phyloP scores from a whole-genome alignment of 2,797 vertebrate genomes.

The Rhinella marina region DNA sequence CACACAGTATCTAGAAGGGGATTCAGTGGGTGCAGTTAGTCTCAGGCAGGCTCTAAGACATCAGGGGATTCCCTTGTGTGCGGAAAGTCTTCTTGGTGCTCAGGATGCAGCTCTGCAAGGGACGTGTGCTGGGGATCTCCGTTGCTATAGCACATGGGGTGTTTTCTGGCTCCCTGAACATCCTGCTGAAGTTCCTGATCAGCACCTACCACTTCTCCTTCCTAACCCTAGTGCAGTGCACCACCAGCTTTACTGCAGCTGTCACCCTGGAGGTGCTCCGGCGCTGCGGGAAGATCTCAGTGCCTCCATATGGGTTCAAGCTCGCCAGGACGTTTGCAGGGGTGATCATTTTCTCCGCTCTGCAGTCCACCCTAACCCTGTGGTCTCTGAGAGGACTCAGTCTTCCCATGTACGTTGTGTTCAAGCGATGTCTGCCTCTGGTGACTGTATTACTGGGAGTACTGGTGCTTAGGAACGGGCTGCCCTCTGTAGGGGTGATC shows the following conservation, averaged over 20 bases:
- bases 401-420: constrained; percentile 96
- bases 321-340: constrained; percentile 87
- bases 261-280: constrained; percentile 86
- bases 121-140: constrained; percentile 83
- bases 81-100: not conserved
- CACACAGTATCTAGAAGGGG: constrained; percentile 57
- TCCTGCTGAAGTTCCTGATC: constrained; percentile 94
- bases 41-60: constrained; percentile 54
- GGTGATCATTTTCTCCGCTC: constrained; percentile 87
- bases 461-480: constrained; percentile 87
- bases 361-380: constrained; percentile 94
- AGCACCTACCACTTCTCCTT: constrained; percentile 86
- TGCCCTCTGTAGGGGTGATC: constrained; percentile 87
- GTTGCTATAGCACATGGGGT: constrained; percentile 94
- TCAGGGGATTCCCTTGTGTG: constrained; percentile 58
- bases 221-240: constrained; percentile 92
- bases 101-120: constrained; percentile 81
- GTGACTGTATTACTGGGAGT: constrained; percentile 91
- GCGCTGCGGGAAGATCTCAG: constrained; percentile 81
- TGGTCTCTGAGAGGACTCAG: constrained; percentile 95
- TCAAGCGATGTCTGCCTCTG: constrained; percentile 95
- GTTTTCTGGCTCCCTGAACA: constrained; percentile 95
- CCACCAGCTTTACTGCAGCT: constrained; percentile 88
- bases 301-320: constrained; percentile 87
- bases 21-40: constrained; percentile 27